Evolutionary conservation across 1,140 invertebrate genomes (phyloP).

Genomic region (Anoplophora glabripennis): DNA sequence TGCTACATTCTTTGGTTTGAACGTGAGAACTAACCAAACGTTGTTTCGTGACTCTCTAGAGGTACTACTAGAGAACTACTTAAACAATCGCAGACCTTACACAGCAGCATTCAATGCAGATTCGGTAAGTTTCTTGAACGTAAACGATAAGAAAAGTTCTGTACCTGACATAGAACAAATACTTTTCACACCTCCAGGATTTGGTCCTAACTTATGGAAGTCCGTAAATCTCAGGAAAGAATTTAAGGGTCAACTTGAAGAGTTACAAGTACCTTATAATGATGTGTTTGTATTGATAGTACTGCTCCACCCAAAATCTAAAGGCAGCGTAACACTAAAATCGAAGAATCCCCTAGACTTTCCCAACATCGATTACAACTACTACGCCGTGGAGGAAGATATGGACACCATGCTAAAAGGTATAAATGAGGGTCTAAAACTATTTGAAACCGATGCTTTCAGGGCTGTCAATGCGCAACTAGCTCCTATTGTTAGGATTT

Average conservation of each 20-base stretch:
- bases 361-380: constrained; percentile 79
- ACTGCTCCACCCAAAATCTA: constrained; percentile 69
- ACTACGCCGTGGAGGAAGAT: constrained; percentile 55
- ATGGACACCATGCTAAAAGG: background rate
- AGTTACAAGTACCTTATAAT: background rate
- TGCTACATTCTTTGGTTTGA: constrained; percentile 56
- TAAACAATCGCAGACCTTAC: constrained; percentile 10
- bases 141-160: background rate
- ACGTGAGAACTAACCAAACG: constrained; percentile 41
- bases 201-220: background rate
- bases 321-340: constrained; percentile 65
- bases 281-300: constrained; percentile 52
- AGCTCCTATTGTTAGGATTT: background rate
- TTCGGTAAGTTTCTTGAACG: constrained; percentile 16
- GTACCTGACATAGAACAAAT: constrained; percentile 25
- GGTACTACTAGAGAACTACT: constrained; percentile 21
- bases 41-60: constrained; percentile 4
- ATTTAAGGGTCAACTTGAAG: background rate
- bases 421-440: background rate
- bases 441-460: background rate
- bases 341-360: constrained; percentile 68
- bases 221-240: constrained; percentile 3
- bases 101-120: background rate
- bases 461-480: background rate
- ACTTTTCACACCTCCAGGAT: background rate